Percentiles rank a stretch among this genome's conserved stretches.
phyloP scores from a whole-genome alignment of 1,140 invertebrate genomes.

The Luehdorfia chinensis region DNA sequence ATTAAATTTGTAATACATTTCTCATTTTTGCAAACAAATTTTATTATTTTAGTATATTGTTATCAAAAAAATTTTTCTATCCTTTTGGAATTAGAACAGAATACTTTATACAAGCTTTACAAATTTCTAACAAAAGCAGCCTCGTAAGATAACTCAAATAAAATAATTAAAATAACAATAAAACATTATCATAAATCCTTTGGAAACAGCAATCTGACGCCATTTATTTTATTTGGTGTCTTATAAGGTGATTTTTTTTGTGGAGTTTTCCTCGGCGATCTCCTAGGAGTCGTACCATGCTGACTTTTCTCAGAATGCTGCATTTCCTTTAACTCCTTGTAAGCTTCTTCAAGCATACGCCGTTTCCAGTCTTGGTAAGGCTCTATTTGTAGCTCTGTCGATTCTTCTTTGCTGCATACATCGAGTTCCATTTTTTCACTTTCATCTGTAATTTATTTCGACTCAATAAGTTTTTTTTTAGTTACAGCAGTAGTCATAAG shows the following conservation, averaged over 20 bases:
- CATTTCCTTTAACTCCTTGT: slow-evolving; percentile 43
- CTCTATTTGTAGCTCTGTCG: slow-evolving; percentile 38
- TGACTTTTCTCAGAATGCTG: slow-evolving; percentile 22
- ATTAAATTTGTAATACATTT: too few relatives aligned
- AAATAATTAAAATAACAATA: too few relatives aligned
- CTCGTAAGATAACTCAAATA: too few relatives aligned
- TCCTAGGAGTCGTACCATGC: slow-evolving; percentile 32
- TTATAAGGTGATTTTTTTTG: slow-evolving; percentile 58
- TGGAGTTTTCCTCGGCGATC: slow-evolving; percentile 52
- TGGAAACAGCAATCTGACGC: slow-evolving; percentile 50
- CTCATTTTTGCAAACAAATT: too few relatives aligned
- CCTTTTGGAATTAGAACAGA: too few relatives aligned
- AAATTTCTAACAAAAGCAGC: too few relatives aligned
- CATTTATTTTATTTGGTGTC: slow-evolving; percentile 31
- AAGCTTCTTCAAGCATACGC: slow-evolving; percentile 45
- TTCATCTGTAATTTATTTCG: slow-evolving; percentile 33
- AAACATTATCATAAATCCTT: slow-evolving; percentile 18
- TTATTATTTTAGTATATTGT: too few relatives aligned
- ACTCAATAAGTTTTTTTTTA: too few relatives aligned
- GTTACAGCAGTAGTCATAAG: too few relatives aligned
- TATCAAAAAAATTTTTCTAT: too few relatives aligned
- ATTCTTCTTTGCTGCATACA: slow-evolving; percentile 26
- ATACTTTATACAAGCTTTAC: too few relatives aligned
- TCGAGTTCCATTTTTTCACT: slow-evolving; percentile 38
- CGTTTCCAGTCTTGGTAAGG: slow-evolving; percentile 55